Evolutionary conservation across 2,888 invertebrate species (phyloP), one percentile per base, ranked within the genome.

Genomic region (Dendrolimus pini): DNA sequence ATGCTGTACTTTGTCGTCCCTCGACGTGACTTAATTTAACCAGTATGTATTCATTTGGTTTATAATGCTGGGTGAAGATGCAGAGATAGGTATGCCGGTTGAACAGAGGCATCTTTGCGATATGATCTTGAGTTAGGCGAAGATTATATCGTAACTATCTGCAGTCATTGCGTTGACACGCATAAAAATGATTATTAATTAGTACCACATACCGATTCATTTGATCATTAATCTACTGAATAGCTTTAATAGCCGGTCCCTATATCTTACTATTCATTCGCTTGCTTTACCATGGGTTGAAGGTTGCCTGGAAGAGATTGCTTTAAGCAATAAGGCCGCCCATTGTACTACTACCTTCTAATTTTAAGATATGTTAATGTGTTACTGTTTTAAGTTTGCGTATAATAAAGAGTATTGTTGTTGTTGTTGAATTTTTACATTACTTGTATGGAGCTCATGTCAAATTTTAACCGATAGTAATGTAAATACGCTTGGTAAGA

Each of bases 111-210:
- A 68, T 71, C 66, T 62, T 58, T 60, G 52, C 54, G 82, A 83
- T 83, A 75, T 62, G 61, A 79, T 80, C 79, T 77, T 66, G 71
- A 72, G 74, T 71, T 68, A 72, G 65, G 63, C 59, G 62, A 59
- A 55, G 80, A 82, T 82, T 78, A 54, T 62, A 82, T 82, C 79
- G 61, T 62, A 58, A 69, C 71, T 71, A 69, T 72, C 68, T 65
- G 66, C 66, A 67, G 62, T 64, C 63, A 70, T 65, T 69, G 74
- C 73, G 72, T 73, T 74, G 77, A 78, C 76, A 75, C 68, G 74
- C 72, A 77, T 79, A 74, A 78, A 78, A 81, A 79, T 74, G 73
- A 74, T 78, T 76, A 75, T 78, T 77, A 81, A 82, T 82, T 80
- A 78, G 72, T 69, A 63, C 70, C 65, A 71, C 69, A 65, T 72